phyloP scores from a whole-genome alignment of 2,888 invertebrate genomes.

The Phyto melanocephala region DNA sequence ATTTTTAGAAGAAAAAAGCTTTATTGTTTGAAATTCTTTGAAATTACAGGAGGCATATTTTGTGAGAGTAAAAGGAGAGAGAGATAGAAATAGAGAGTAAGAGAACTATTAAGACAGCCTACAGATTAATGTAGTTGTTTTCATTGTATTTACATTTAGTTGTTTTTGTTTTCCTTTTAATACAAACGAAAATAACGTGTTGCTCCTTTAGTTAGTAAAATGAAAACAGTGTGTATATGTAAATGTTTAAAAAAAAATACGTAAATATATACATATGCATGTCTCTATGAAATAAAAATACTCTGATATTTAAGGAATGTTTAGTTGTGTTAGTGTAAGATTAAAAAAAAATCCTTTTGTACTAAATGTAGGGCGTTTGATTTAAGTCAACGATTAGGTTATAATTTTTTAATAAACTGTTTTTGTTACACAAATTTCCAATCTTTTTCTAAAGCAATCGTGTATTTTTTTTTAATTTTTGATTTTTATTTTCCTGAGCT shows the following conservation, averaged over 20 bases:
- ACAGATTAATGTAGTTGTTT: neutral
- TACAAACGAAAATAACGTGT: conserved; percentile 62
- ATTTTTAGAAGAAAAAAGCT: conserved; percentile 32
- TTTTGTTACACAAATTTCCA: neutral
- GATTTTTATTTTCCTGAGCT: too few relatives aligned
- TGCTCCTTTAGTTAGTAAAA: conserved; percentile 44
- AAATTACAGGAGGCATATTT: neutral
- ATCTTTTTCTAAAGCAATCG: too few relatives aligned
- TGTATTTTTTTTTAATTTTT: too few relatives aligned
- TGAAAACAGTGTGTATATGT: conserved; percentile 10
- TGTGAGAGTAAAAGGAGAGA: neutral
- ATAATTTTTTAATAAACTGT: neutral
- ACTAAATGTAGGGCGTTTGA: conserved; percentile 1
- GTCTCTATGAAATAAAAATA: neutral
- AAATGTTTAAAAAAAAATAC: neutral
- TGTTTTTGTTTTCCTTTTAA: conserved; percentile 29
- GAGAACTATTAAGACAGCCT: neutral
- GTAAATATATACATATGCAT: neutral
- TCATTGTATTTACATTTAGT: neutral
- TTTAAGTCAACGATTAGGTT: neutral
- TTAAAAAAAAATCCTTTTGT: neutral
- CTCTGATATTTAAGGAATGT: neutral
- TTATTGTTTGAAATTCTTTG: neutral
- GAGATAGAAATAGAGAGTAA: neutral
- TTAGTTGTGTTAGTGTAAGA: neutral